Evolutionary conservation across 37 sponge, comb jelly and placozoan species (phyloP).

Genomic region (Diacarnus erythraeanus): DNA sequence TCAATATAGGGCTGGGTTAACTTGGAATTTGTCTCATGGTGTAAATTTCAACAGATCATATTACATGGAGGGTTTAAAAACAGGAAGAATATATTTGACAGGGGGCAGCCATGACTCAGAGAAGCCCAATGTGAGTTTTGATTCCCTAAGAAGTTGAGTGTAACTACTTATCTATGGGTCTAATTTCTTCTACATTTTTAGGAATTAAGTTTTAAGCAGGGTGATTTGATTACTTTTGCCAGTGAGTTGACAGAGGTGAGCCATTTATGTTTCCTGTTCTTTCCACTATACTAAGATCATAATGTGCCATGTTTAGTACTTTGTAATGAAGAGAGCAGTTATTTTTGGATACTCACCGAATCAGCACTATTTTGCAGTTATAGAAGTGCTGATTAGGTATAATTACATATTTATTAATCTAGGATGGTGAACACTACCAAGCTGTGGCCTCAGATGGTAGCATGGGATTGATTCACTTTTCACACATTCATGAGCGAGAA

Average conservation of each 20-base stretch:
- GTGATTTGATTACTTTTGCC: constrained; percentile 58
- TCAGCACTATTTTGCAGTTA: too few relatives aligned
- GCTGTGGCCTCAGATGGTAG: constrained; percentile 38
- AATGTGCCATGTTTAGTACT: too few relatives aligned
- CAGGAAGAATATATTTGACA: constrained; percentile 15
- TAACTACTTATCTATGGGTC: too few relatives aligned
- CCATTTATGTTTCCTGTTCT: neutral
- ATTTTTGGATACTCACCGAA: too few relatives aligned
- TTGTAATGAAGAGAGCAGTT: too few relatives aligned
- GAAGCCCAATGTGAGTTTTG: constrained; percentile 11
- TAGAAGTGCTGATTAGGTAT: neutral
- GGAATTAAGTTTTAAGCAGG: constrained; percentile 67
- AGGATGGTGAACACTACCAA: constrained; percentile 31
- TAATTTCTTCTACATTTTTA: constrained; percentile 3
- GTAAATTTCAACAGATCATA: neutral
- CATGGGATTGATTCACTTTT: constrained; percentile 37
- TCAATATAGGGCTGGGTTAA: too few relatives aligned
- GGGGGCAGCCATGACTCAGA: neutral
- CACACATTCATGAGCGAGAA: constrained; percentile 15
- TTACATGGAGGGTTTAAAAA: neutral
- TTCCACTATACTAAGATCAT: too few relatives aligned
- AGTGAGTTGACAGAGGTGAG: constrained; percentile 22
- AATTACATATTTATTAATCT: neutral
- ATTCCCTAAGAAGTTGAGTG: too few relatives aligned
- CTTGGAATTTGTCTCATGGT: neutral